Percentiles rank a stretch among this genome's conserved stretches.
Evolutionary conservation across 2,113 vertebrate genomes (phyloP).

Genomic region (Dinomys branickii): DNA sequence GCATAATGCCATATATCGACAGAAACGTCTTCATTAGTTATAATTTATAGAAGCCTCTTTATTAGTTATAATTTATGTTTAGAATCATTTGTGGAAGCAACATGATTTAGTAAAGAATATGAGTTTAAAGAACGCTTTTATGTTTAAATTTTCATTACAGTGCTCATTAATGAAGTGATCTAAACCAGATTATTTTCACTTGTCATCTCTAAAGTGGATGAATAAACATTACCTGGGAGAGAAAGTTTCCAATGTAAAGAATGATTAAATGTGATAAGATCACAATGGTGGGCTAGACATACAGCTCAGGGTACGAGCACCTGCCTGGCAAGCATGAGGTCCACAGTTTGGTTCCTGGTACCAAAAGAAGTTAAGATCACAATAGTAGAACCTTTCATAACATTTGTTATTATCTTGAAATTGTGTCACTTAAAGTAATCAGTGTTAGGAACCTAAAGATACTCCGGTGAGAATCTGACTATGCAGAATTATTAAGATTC

Average conservation of each 20-base stretch:
- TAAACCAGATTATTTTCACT: background rate
- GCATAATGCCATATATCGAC: background rate
- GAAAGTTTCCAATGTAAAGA: background rate
- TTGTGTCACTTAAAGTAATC: background rate
- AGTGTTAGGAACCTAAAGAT: background rate
- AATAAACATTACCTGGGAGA: background rate
- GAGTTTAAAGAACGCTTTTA: background rate
- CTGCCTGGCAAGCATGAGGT: too few species aligned
- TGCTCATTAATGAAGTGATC: background rate
- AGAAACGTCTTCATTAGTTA: background rate
- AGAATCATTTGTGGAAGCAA: background rate
- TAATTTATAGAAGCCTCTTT: background rate
- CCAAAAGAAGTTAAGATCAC: background rate
- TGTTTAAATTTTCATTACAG: background rate
- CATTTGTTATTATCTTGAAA: background rate
- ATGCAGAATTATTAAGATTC: background rate
- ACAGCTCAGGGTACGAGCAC: too few species aligned
- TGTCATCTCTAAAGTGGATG: conserved; percentile 19
- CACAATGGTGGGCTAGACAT: too few species aligned
- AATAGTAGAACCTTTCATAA: background rate
- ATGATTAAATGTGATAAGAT: background rate
- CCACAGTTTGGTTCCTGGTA: too few species aligned
- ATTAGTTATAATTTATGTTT: background rate
- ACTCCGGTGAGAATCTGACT: background rate
- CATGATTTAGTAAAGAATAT: background rate